Evolutionary conservation across 2,113 vertebrate genomes (phyloP).

Genomic region (Prionailurus viverrinus): DNA sequence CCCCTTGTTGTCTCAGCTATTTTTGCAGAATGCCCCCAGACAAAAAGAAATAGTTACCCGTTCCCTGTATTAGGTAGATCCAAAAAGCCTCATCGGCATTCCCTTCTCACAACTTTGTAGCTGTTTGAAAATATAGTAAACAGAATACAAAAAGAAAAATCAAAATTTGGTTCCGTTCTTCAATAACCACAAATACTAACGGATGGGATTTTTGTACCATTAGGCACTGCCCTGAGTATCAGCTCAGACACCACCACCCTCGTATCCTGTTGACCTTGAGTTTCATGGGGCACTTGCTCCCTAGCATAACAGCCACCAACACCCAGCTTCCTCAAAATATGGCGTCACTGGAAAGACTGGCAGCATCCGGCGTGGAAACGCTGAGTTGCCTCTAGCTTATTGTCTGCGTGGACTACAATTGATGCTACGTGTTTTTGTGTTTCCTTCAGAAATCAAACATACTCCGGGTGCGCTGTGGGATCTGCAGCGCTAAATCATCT

Average conservation of each 20-base stretch:
- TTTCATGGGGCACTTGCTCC: fast-evolving
- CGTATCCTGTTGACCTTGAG: fast-evolving
- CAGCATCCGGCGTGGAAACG: fast-evolving
- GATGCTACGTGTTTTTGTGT: fast-evolving
- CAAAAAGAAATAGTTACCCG: neutral
- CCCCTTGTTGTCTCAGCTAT: neutral
- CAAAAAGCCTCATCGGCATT: no score
- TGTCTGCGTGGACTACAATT: fast-evolving
- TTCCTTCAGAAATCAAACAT: fast-evolving
- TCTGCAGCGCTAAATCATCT: no score
- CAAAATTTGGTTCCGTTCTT: neutral
- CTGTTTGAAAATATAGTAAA: neutral
- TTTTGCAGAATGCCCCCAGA: neutral
- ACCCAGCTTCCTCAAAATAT: fast-evolving
- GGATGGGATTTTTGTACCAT: fast-evolving
- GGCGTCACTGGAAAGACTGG: fast-evolving
- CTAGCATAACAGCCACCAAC: fast-evolving
- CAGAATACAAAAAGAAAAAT: neutral
- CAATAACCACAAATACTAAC: fast-evolving
- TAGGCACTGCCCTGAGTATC: fast-evolving
- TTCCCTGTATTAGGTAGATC: no score
- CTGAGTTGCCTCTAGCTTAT: fast-evolving
- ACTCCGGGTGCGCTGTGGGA: fast-evolving
- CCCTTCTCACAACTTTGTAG: neutral
- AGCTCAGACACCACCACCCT: fast-evolving